A percentile compares a stretch with the other conserved stretches of the same genome.
Evolutionary conservation across 2,797 vertebrate species (phyloP).

Genomic region (Triplophysa yarkandensis): DNA sequence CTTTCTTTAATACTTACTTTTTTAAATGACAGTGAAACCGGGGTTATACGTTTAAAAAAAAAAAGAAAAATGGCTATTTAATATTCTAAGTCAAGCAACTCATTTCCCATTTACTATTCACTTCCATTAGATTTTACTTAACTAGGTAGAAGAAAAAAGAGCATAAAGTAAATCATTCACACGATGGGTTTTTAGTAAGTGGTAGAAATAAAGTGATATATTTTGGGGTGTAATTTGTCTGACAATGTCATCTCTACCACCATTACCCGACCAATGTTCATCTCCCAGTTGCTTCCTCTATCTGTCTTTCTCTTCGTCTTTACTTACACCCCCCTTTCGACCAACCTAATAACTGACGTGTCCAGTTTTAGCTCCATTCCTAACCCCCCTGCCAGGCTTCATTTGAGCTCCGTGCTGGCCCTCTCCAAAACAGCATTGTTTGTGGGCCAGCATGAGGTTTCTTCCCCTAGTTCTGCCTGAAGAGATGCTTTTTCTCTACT

Average conservation of each 20-base stretch:
- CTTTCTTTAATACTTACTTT: background rate
- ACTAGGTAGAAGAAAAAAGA: too few species aligned
- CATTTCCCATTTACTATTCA: background rate
- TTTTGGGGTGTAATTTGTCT: constrained; percentile 50
- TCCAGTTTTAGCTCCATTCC: constrained; percentile 66
- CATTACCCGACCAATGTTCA: constrained; percentile 47
- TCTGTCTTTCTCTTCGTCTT: constrained; percentile 32
- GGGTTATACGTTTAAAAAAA: background rate
- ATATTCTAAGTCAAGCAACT: background rate
- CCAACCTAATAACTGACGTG: constrained; percentile 76
- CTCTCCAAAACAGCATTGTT: constrained; percentile 79
- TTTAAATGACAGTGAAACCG: background rate
- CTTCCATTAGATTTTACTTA: too few species aligned
- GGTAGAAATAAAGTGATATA: too few species aligned
- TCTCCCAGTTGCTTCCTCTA: constrained; percentile 45
- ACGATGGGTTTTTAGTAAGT: too few species aligned
- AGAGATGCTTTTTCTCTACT: constrained; percentile 64
- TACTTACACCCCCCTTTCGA: constrained; percentile 48
- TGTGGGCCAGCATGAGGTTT: constrained; percentile 77
- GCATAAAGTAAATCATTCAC: too few species aligned
- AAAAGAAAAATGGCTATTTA: background rate
- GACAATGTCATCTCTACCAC: constrained; percentile 64
- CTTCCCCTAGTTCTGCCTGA: constrained; percentile 63
- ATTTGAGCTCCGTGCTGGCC: constrained; percentile 68
- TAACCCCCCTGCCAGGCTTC: constrained; percentile 63